These are phyloP conservation scores for Gymnocypris eckloni DNA, from an alignment of 2,797 vertebrate genomes.

Conservation along the genomic window DNA sequence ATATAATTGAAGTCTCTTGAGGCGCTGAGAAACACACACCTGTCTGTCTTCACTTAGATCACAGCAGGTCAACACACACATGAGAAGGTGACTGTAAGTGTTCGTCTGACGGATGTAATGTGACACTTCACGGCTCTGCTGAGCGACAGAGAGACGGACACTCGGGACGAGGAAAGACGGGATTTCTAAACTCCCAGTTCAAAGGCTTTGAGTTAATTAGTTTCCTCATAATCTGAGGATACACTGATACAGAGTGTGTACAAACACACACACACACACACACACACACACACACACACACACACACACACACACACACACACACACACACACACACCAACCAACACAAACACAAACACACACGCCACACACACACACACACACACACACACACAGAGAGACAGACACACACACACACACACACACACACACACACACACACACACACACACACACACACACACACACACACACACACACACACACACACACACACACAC, in stretches of 20 bases:
- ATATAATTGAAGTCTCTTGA: not conserved
- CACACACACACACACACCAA: too few relatives aligned
- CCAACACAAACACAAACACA: too few relatives aligned
- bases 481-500: too few relatives aligned
- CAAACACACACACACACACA: constrained; percentile 56
- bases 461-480: too few relatives aligned
- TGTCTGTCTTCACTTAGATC: not conserved
- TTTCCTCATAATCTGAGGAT: constrained; percentile 77
- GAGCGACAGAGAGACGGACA: constrained; percentile 60
- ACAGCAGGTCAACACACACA: not conserved
- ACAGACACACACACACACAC: too few relatives aligned
- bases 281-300: too few relatives aligned
- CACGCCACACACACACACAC: too few relatives aligned
- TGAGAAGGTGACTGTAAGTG: not conserved
- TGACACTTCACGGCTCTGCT: not conserved
- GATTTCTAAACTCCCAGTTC: constrained; percentile 59
- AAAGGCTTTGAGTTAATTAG: constrained; percentile 77
- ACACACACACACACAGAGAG: too few relatives aligned
- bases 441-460: too few relatives aligned
- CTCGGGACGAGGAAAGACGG: constrained; percentile 18
- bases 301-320: too few relatives aligned
- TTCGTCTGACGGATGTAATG: constrained; percentile 9
- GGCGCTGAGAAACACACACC: constrained; percentile 4
- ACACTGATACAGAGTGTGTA: constrained; percentile 75
- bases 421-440: too few relatives aligned